A percentile compares a stretch with the other conserved stretches of the same genome.
Evolutionary conservation across 2,888 invertebrate genomes (phyloP).

Genomic region (Malacosoma neustria): DNA sequence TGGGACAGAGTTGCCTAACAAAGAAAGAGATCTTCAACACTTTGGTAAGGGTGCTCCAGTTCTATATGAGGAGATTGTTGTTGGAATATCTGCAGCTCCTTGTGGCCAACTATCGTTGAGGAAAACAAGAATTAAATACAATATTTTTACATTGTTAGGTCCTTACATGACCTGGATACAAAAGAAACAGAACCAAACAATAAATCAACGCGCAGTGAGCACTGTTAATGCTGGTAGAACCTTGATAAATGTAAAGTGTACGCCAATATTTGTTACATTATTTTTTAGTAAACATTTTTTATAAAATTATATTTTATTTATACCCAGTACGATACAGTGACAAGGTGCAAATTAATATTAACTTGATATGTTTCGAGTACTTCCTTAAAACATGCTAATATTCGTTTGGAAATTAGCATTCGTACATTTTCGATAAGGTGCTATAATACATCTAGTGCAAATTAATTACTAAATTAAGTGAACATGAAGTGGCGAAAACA

Average conservation of each 20-base stretch:
- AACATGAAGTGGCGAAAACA: slow-evolving; percentile 7
- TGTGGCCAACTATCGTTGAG: slow-evolving; percentile 24
- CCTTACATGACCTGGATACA: slow-evolving; percentile 47
- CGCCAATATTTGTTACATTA: slow-evolving; percentile 15
- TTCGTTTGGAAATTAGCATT: slow-evolving; percentile 36
- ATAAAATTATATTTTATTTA: slow-evolving; percentile 11
- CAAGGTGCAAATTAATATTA: not conserved
- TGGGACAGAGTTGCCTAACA: slow-evolving; percentile 28
- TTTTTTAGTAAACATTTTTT: slow-evolving; percentile 21
- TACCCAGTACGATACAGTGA: not conserved
- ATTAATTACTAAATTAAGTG: slow-evolving; percentile 7
- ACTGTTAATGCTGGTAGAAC: not conserved
- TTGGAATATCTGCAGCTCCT: slow-evolving; percentile 36
- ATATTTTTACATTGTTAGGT: slow-evolving; percentile 44
- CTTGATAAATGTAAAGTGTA: not conserved
- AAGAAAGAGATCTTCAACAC: slow-evolving; percentile 21
- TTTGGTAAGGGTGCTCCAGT: slow-evolving; percentile 51
- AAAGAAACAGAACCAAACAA: slow-evolving; percentile 15
- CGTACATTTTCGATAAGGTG: slow-evolving; percentile 15
- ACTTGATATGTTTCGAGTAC: slow-evolving; percentile 10
- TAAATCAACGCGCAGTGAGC: not conserved
- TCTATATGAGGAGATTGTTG: slow-evolving; percentile 25
- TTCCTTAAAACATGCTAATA: slow-evolving; percentile 25
- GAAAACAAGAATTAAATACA: slow-evolving; percentile 24
- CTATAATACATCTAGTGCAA: slow-evolving; percentile 6